phyloP scores from a whole-genome alignment of 2,797 vertebrate species.

The Coilia nasus region DNA sequence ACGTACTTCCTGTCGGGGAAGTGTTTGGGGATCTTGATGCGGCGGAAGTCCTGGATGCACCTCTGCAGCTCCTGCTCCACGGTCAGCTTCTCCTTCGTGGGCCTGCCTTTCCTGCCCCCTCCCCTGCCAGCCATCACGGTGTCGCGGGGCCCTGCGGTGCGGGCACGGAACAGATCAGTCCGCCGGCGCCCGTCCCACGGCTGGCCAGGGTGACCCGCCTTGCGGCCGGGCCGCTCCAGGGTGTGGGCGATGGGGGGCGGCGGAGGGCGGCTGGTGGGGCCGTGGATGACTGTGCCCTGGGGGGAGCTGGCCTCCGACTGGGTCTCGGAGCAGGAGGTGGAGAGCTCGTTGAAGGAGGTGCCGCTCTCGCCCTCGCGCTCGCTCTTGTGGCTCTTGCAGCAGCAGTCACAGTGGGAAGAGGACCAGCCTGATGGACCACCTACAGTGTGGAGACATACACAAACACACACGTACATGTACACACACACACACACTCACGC shows the following conservation, averaged over 20 bases:
- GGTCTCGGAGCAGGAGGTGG: slow-evolving; percentile 96
- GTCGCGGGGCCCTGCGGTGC: slow-evolving; percentile 88
- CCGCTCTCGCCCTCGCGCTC: slow-evolving; percentile 94
- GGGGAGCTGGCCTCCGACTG: slow-evolving; percentile 97
- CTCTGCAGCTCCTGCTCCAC: slow-evolving; percentile 96
- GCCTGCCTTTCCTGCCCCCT: slow-evolving; percentile 84
- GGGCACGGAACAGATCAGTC: slow-evolving; percentile 92
- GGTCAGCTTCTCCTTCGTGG: slow-evolving; percentile 92
- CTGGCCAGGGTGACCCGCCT: slow-evolving; percentile 85
- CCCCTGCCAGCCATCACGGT: slow-evolving; percentile 71
- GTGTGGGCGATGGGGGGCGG: slow-evolving; percentile 84
- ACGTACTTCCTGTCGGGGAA: slow-evolving; percentile 95
- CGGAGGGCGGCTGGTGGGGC: slow-evolving; percentile 79
- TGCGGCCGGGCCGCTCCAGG: slow-evolving; percentile 88
- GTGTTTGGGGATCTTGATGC: slow-evolving; percentile 94
- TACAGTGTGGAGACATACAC: slow-evolving; percentile 57
- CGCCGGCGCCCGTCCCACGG: slow-evolving; percentile 90
- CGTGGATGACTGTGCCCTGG: slow-evolving; percentile 92
- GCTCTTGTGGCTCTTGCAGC: slow-evolving; percentile 94
- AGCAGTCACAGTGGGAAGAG: slow-evolving; percentile 95
- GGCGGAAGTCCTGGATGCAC: slow-evolving; percentile 97
- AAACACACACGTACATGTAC: slow-evolving; percentile 32
- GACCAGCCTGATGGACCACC: slow-evolving; percentile 92
- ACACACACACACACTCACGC: slow-evolving; percentile 43
- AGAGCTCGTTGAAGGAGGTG: slow-evolving; percentile 96